Base-by-base conservation (phyloP, 1,140 invertebrate species). In the Agraylea sexmaculata region DNA sequence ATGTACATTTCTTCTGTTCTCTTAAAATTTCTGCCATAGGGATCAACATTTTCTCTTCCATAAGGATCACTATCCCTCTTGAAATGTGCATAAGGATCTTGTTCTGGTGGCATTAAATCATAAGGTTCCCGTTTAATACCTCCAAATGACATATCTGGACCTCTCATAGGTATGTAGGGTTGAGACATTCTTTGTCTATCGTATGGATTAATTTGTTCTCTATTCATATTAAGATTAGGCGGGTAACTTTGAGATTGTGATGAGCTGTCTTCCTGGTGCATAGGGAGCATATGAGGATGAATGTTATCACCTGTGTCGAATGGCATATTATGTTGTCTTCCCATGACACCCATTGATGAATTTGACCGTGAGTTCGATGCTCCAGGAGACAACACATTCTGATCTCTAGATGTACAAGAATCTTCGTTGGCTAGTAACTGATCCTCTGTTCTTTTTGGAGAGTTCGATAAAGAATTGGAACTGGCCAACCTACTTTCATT, bases 81-180 rank as follows among this genome's bases (percentile, higher is more conserved):
- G 42, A 63, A 60, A 31, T 58, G 53, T 20, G 42, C 43, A 38
- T 53, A 57, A 12, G 47, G 40, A 35, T 52, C 46, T 31, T 51
- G 49, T 52, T 52, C 42, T 43, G 50, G 37, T 40, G 50, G 22
- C 46, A 53, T 59, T 60, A 67, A 62, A 53, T 66, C 64, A 55
- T 65, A 65, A 16, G 64, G 61, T 20, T 48, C 43, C 19, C 47
- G 41, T 39, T 51, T 51, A 31, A 51, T 45, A 7, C 42, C 45
- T 8, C 46, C 46, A 23, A 51, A 51, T 1, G 35, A 18, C 47
- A 49, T 49, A 11, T 49, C 47, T 7, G 47, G 42, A 3, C 40
- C 42, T 17, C 47, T 30, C 2, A 49, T 32, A 15, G 43, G 47
- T 43, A 49, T 49, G 20, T 45, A 49, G 16, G 34, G 47, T 19